phyloP scores from a whole-genome alignment of 2,113 vertebrate species.

The Perca schrenkii region DNA sequence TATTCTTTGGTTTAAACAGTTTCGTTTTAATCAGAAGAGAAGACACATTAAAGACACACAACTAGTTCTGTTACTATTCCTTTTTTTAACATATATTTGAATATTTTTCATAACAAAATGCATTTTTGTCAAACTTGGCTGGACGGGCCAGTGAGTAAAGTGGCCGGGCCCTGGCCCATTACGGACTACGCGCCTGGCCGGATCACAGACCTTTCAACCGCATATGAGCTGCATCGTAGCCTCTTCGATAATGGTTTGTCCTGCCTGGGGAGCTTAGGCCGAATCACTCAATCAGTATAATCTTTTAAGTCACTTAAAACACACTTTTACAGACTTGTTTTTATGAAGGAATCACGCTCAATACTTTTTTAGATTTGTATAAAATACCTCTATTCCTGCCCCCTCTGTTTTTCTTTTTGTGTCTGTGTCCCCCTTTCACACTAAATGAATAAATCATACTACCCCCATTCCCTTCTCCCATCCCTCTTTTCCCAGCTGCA shows the following conservation, averaged over 20 bases:
- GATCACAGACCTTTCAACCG: constrained; percentile 53
- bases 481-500: constrained; percentile 44
- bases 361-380: neutral
- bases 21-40: too few species aligned
- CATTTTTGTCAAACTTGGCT: too few species aligned
- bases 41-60: too few species aligned
- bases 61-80: too few species aligned
- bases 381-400: neutral
- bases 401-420: neutral
- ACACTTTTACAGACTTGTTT: too few species aligned
- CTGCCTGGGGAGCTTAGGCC: constrained; percentile 28
- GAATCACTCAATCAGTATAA: constrained; percentile 39
- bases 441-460: constrained; percentile 55
- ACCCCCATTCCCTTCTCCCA: constrained; percentile 21
- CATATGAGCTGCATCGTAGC: constrained; percentile 32
- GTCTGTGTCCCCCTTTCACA: constrained; percentile 16
- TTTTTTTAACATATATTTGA: too few species aligned
- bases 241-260: constrained; percentile 38
- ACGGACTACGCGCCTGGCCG: neutral
- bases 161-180: too few species aligned
- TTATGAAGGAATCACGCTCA: neutral
- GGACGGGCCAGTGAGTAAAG: too few species aligned
- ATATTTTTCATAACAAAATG: too few species aligned
- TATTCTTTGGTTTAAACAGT: too few species aligned
- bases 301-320: constrained; percentile 23